A percentile compares a stretch with the other conserved stretches of the same genome.
phyloP scores from a whole-genome alignment of 2,113 vertebrate genomes.

The Paramormyrops kingsleyae region DNA sequence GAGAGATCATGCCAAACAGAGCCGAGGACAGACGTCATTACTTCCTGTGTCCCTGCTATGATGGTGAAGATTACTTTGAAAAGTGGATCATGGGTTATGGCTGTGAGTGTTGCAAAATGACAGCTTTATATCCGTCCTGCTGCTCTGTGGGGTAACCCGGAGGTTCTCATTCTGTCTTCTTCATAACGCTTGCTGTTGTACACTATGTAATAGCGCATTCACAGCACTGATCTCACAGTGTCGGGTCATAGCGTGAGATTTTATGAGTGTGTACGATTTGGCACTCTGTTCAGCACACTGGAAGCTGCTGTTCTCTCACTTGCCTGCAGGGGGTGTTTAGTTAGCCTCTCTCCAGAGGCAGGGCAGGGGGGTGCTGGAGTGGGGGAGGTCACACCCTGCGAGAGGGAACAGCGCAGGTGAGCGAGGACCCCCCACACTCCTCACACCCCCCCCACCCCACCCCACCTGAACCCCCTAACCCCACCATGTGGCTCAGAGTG shows the following conservation, averaged over 20 bases:
- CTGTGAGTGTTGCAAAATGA: not conserved
- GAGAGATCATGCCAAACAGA: not conserved
- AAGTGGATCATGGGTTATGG: not conserved
- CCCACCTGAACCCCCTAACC: not conserved
- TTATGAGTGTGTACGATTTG: not conserved
- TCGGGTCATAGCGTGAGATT: too few relatives aligned
- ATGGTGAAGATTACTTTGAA: not conserved
- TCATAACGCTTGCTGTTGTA: not conserved
- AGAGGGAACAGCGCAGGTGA: slow-evolving; percentile 39
- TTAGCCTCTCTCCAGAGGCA: slow-evolving; percentile 23
- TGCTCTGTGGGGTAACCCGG: not conserved
- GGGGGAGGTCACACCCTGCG: slow-evolving; percentile 34
- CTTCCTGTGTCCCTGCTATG: not conserved
- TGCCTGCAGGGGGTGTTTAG: slow-evolving; percentile 38
- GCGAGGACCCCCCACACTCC: slow-evolving; percentile 27
- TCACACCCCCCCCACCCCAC: not conserved
- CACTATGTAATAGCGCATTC: not conserved
- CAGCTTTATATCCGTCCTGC: not conserved
- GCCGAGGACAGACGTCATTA: not conserved
- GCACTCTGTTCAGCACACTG: not conserved
- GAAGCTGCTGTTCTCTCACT: slow-evolving; percentile 15
- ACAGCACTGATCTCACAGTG: not conserved
- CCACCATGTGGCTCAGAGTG: not conserved
- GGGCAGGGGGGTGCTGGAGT: slow-evolving; percentile 44
- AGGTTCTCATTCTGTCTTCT: not conserved